These are phyloP conservation scores for Pimpla rufipes DNA, from an alignment of 2,888 invertebrate species.

Conservation along the genomic window DNA sequence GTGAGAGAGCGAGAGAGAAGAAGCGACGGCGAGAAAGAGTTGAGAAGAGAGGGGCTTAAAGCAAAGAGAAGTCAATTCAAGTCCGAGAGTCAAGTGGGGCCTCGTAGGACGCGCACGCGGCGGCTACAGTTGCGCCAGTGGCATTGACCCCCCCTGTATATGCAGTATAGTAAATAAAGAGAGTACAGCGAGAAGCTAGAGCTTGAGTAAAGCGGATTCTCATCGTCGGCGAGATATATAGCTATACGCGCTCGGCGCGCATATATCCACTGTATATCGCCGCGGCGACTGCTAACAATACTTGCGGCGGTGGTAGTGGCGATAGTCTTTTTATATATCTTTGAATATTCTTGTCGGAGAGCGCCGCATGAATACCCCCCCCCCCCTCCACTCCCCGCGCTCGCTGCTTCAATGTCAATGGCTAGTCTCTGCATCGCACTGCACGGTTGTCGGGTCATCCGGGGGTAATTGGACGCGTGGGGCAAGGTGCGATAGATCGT, in stretches of 20 bases:
- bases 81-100: slow-evolving; percentile 81
- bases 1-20: slow-evolving; percentile 44
- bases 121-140: slow-evolving; percentile 79
- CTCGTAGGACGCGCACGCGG: slow-evolving; percentile 42
- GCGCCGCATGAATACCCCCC: not conserved
- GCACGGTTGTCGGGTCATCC: not conserved
- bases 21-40: slow-evolving; percentile 44
- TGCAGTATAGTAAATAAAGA: slow-evolving; percentile 72
- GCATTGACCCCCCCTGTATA: slow-evolving; percentile 83
- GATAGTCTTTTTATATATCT: not conserved
- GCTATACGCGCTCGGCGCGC: not conserved
- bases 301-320: not conserved
- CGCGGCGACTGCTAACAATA: slow-evolving; percentile 1
- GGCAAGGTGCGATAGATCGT: not conserved
- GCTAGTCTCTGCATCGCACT: not conserved
- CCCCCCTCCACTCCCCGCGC: no score
- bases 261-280: slow-evolving; percentile 1
- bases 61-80: slow-evolving; percentile 75
- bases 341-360: slow-evolving; percentile 8
- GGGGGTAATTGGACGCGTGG: not conserved
- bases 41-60: slow-evolving; percentile 67
- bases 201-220: slow-evolving; percentile 73
- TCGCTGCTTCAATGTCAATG: slow-evolving; percentile 6
- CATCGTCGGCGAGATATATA: slow-evolving; percentile 65
- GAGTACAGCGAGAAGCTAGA: slow-evolving; percentile 83